Percentiles rank a stretch among this genome's conserved stretches.
Conservation (phyloP, 2,888 invertebrate species). For the Cartodere bifasciata region DNA sequence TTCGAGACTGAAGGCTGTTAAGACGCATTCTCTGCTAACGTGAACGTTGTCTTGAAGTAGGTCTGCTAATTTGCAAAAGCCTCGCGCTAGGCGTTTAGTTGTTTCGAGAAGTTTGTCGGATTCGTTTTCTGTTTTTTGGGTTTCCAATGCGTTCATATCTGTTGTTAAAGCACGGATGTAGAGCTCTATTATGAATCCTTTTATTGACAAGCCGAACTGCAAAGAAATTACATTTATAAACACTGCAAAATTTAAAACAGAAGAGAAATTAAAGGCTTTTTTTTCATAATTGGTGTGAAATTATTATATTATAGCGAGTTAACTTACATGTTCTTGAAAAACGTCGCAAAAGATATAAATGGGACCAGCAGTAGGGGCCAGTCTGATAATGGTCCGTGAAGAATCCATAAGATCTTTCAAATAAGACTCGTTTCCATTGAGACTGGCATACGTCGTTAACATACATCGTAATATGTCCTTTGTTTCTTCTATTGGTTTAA, state of each 20-base stretch:
- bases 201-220: constrained; percentile 33
- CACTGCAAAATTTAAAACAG: too few species aligned
- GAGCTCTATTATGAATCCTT: constrained; percentile 55
- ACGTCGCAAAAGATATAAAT: constrained; percentile 53
- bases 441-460: constrained; percentile 15
- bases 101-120: constrained; percentile 40
- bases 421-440: constrained; percentile 4
- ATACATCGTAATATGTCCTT: constrained; percentile 27
- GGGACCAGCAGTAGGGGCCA: constrained; percentile 52
- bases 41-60: constrained; percentile 46
- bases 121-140: constrained; percentile 44
- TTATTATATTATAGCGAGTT: too few species aligned
- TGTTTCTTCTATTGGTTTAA: constrained; percentile 35
- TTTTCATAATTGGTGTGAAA: too few species aligned
- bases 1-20: constrained; percentile 64
- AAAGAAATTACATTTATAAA: constrained; percentile 14
- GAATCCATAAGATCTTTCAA: constrained; percentile 16
- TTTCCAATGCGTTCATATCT: constrained; percentile 64
- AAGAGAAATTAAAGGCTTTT: too few species aligned
- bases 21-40: constrained; percentile 54
- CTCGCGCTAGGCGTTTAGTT: constrained; percentile 44
- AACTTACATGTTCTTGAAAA: constrained; percentile 28
- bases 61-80: constrained; percentile 52
- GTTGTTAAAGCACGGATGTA: constrained; percentile 62
- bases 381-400: constrained; percentile 31